Evolutionary conservation across 2,888 invertebrate genomes (phyloP), one percentile per base, ranked within the genome.

Genomic region (Cenopis cana): DNA sequence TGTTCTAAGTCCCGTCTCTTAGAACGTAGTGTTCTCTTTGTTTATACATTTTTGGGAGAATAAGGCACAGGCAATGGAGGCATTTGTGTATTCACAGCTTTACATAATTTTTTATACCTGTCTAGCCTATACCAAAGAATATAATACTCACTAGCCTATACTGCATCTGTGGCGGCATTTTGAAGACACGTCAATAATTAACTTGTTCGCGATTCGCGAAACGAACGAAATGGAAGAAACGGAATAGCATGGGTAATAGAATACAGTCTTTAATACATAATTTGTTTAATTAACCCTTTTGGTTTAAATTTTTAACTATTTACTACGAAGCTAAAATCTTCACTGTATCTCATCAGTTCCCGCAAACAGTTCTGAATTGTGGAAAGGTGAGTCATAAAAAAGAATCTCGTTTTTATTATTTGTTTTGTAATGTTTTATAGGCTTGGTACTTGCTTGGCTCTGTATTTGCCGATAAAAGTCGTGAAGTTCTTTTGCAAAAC

Each of bases 111-210:
- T 1, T 33, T 33, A 33, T 55, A 36, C 9, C 24, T 24, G 4
- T 24, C 2, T 24, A 24, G 4, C 1, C 4, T 24, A n/a, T 64
- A 64, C 1, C n/a, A n/a, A n/a, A n/a, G n/a, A n/a, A n/a, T n/a
- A n/a, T n/a, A n/a, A n/a, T n/a, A n/a, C n/a, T n/a, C n/a, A n/a
- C n/a, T 24, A 24, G 4, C 1, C 4, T 24, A n/a, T 64, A 64
- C 1, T 20, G 20, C 24, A 59, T 17, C 64, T 64, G 64, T 64
- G 54, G 64, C 20, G 9, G 38, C 20, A 52, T 20, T 64, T 54
- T 64, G 54, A 64, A 60, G 46, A 64, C 64, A 64, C 64, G 64
- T 64, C 64, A 54, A 64, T 49, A 17, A 61, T n/a, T 46, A 56
- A 56, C 33, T 56, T 29, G 41, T 20, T 62, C 18, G 18, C 12